Base-by-base conservation (phyloP, 2,888 invertebrate genomes). In the Trachelus troglodyta region DNA sequence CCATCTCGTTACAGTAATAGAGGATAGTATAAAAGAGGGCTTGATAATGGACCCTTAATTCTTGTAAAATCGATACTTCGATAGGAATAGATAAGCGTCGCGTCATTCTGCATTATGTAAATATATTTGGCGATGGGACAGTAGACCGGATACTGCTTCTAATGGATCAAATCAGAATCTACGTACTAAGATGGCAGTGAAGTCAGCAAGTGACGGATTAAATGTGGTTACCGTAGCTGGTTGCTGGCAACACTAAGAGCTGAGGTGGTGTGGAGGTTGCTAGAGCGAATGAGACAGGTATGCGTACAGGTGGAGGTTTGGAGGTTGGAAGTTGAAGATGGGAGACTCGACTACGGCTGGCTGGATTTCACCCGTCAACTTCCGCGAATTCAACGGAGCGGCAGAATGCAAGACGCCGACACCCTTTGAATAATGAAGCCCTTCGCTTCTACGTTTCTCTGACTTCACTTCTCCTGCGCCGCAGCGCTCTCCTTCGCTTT, bases 361-460 rank as follows among this genome's bases (percentile, higher is more conserved):
- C 85, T 87, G 87, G 82, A 81, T 84, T 82, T 85, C 85, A 86
- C 85, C 88, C 87, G 87, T 89, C 88, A 87, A 89, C 89, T 88
- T 89, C 86, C 85, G 86, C 85, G 87, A 82, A 85, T 84, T 83
- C 88, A 88, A 83, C 87, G 83, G 86, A 87, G 87, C 87, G 87
- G 87, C 87, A 88, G 86, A 89, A 87, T 85, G 85, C 86, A 87
- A 89, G 88, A 88, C 85, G 89, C 86, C 86, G 87, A 89, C 89
- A 90, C 87, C 89, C 89, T 89, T 88, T 90, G 90, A 90, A 90
- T 90, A 91, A 91, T 90, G 89, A 90, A 91, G 88, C 87, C 84
- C 87, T 86, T 83, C 83, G 85, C 83, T 84, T 85, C 86, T 84
- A 85, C 85, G 85, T 85, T 84, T 87, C 85, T 88, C 87, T 87